Conservation (phyloP, 2,888 invertebrate species). For the Drosophila diplacantha region DNA sequence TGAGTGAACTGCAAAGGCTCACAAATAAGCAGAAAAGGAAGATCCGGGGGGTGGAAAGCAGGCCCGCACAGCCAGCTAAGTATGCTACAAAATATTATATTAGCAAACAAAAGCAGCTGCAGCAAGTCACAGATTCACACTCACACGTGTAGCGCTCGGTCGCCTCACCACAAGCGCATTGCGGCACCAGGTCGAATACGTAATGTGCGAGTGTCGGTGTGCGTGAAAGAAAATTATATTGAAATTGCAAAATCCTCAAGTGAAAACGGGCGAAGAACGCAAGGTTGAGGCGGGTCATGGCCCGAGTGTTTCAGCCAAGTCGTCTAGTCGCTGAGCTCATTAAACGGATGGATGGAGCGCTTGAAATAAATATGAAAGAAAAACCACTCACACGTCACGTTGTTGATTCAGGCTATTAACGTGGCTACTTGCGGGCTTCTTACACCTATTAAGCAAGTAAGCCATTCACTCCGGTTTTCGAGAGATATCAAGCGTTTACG, state of each 20-base stretch:
- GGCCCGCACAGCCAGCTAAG: constrained; percentile 35
- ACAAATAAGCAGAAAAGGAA: constrained; percentile 39
- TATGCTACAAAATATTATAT: constrained; percentile 62
- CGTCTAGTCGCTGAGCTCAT: constrained; percentile 47
- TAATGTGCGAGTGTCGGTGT: constrained; percentile 36
- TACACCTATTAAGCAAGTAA: not conserved
- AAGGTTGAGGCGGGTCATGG: constrained; percentile 13
- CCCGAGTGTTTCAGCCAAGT: constrained; percentile 18
- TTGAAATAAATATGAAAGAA: constrained; percentile 9
- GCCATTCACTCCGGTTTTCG: not conserved
- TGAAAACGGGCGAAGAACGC: constrained; percentile 13
- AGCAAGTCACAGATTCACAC: constrained; percentile 32
- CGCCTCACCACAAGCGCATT: constrained; percentile 53
- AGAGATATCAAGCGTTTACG: not conserved
- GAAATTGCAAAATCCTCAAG: constrained; percentile 60
- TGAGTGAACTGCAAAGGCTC: constrained; percentile 57
- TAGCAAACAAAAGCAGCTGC: constrained; percentile 68
- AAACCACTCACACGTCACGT: constrained; percentile 21
- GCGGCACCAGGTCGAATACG: constrained; percentile 54
- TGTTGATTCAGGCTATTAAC: constrained; percentile 7
- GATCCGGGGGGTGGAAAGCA: constrained; percentile 12
- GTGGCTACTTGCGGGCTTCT: constrained; percentile 4
- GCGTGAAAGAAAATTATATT: constrained; percentile 60
- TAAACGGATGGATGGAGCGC: constrained; percentile 17
- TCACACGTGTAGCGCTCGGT: not conserved